Evolutionary conservation across 2,113 vertebrate genomes (phyloP).

Genomic region (Chaetops frenatus): DNA sequence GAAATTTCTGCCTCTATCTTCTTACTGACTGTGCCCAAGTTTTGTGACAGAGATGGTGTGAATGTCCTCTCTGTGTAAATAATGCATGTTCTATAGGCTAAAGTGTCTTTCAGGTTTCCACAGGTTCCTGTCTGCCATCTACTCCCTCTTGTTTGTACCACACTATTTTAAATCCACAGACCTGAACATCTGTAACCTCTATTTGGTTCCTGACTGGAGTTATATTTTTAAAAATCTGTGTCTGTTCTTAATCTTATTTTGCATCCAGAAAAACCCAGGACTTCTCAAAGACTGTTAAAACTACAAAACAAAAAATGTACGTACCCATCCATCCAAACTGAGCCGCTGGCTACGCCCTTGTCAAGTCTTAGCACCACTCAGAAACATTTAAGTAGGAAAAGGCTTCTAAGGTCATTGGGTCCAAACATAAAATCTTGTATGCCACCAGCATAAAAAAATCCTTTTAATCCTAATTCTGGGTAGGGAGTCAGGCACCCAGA

Average conservation of each 20-base stretch:
- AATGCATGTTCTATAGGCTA: background rate
- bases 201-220: background rate
- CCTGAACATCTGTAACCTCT: background rate
- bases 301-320: background rate
- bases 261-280: background rate
- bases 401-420: background rate
- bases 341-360: too few species aligned
- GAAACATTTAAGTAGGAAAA: background rate
- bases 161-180: background rate
- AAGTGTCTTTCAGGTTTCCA: background rate
- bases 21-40: background rate
- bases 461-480: background rate
- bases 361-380: too few species aligned
- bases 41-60: background rate
- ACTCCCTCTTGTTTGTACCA: background rate
- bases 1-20: background rate
- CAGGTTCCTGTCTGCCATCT: background rate
- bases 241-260: background rate
- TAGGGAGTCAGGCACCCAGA: background rate
- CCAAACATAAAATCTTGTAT: background rate
- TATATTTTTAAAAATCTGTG: background rate
- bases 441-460: background rate
- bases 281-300: background rate
- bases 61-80: background rate
- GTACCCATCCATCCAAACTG: too few species aligned